A percentile compares a stretch with the other conserved stretches of the same genome.
phyloP scores from a whole-genome alignment of 2,888 invertebrate species.

The Lapara coniferarum region DNA sequence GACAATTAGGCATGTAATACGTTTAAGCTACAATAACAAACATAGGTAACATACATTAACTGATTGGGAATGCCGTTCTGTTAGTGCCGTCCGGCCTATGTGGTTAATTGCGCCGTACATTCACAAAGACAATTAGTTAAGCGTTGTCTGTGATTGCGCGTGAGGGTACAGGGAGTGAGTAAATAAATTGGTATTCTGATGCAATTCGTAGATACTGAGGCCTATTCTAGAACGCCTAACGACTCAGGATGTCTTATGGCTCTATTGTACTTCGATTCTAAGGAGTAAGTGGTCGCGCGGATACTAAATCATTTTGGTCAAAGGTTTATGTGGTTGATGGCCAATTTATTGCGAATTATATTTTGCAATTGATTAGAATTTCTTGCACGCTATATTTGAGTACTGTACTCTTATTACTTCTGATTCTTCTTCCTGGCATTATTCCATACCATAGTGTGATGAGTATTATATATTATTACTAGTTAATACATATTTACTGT shows the following conservation, averaged over 20 bases:
- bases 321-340: not conserved
- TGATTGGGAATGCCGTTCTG: constrained; percentile 73
- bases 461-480: no score
- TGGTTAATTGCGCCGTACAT: constrained; percentile 67
- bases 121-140: constrained; percentile 72
- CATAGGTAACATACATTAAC: constrained; percentile 52
- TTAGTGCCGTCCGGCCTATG: constrained; percentile 50
- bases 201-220: constrained; percentile 15
- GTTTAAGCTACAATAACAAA: constrained; percentile 35
- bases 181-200: constrained; percentile 24
- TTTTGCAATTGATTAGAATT: no score
- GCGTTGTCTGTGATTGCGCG: constrained; percentile 52
- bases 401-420: no score
- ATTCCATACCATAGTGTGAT: no score
- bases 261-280: constrained; percentile 31
- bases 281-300: constrained; percentile 18
- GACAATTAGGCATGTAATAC: constrained; percentile 37
- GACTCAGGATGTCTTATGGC: constrained; percentile 19
- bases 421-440: no score
- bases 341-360: not conserved
- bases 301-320: constrained; percentile 1
- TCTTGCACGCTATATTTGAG: no score
- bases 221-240: not conserved
- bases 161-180: constrained; percentile 30
- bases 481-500: no score